Percentiles rank a stretch among this genome's conserved stretches.
Conservation (phyloP, 2,797 vertebrate genomes). For the Schizopygopsis malacanthus region DNA sequence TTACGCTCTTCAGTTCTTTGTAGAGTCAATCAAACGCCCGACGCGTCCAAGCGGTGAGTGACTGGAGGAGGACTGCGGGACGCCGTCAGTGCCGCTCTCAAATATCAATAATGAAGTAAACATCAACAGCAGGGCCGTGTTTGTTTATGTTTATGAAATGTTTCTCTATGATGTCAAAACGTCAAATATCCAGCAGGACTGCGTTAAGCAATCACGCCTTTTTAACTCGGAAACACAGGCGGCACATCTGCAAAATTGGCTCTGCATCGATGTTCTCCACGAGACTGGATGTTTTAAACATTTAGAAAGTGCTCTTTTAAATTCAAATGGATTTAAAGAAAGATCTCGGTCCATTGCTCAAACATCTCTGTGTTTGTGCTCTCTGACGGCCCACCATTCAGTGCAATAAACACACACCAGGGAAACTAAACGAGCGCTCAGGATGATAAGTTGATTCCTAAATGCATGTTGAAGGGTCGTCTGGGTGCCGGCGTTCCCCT, state of each 20-base stretch:
- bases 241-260: background rate
- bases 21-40: conserved; percentile 50
- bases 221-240: background rate
- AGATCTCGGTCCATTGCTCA: background rate
- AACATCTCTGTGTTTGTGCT: conserved; percentile 18
- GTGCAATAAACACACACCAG: conserved; percentile 52
- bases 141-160: conserved; percentile 37
- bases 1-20: background rate
- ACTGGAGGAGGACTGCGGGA: conserved; percentile 55
- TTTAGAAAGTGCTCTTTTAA: background rate
- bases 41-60: conserved; percentile 55
- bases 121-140: conserved; percentile 26
- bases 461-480: conserved; percentile 66
- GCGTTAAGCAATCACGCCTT: background rate
- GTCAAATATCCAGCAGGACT: conserved; percentile 13
- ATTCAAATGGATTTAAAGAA: conserved; percentile 5
- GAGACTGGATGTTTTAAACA: background rate
- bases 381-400: conserved; percentile 48
- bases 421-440: conserved; percentile 66
- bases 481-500: conserved; percentile 53
- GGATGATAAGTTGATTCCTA: conserved; percentile 70
- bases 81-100: conserved; percentile 9
- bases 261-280: background rate
- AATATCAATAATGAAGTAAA: conserved; percentile 33
- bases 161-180: conserved; percentile 18